Percentiles rank a stretch among this genome's conserved stretches.
These are phyloP conservation scores for Cichlasoma orientale DNA, from an alignment of 2,797 vertebrate species.

Conservation along the genomic window DNA sequence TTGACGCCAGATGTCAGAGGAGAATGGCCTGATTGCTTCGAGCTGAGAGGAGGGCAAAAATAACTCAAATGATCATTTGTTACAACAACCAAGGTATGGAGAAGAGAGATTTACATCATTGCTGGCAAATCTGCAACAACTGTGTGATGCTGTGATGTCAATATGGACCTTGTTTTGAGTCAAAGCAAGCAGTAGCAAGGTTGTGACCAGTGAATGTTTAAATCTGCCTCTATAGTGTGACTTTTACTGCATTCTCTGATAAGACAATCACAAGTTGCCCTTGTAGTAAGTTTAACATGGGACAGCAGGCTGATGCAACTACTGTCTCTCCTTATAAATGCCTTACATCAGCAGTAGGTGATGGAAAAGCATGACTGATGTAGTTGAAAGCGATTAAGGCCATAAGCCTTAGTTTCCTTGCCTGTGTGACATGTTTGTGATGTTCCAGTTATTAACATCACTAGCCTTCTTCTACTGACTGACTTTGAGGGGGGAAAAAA, in stretches of 20 bases:
- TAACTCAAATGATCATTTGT: neutral
- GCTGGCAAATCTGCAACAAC: neutral
- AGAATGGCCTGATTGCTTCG: neutral
- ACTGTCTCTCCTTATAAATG: constrained; percentile 18
- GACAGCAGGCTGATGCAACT: constrained; percentile 19
- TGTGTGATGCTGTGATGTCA: neutral
- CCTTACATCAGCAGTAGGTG: constrained; percentile 18
- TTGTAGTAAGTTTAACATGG: constrained; percentile 53
- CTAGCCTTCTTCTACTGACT: constrained; percentile 16
- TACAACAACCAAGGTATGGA: no score
- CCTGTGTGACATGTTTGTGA: constrained; percentile 32
- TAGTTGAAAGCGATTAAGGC: constrained; percentile 42
- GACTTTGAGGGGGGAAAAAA: constrained; percentile 14
- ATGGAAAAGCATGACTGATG: constrained; percentile 34
- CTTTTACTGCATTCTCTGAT: constrained; percentile 33
- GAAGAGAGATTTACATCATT: neutral
- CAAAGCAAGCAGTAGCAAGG: neutral
- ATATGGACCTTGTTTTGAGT: neutral
- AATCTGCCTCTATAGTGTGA: constrained; percentile 34
- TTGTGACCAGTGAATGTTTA: constrained; percentile 4
- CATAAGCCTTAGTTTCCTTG: constrained; percentile 23
- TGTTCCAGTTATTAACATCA: constrained; percentile 39
- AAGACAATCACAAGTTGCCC: constrained; percentile 50
- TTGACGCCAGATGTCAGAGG: neutral
- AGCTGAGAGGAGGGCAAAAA: neutral